Evolutionary conservation across 1,140 invertebrate species (phyloP), one percentile per base, ranked within the genome.

Genomic region (Dolichoris vasculosae): DNA sequence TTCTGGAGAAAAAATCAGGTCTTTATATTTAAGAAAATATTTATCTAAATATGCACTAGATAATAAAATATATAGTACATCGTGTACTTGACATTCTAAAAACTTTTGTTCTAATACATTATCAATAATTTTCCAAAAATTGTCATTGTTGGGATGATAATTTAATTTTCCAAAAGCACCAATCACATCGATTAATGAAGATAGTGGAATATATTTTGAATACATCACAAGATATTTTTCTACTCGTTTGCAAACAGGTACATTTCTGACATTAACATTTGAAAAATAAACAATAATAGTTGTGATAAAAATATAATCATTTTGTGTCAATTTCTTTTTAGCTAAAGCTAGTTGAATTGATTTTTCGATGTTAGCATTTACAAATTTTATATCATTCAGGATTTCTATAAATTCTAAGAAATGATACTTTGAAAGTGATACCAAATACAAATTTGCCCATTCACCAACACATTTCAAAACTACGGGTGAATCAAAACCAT

Each of bases 21-120:
- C 92, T 0, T 95, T 90, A 89, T 96, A 95, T 88, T 95, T 95
- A 1, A 95, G 67, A 15, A 96, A 96, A 91, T 95, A 95, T 88
- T 95, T 94, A 81, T 95, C 92, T 26, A 96, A 88, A 91, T 96
- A 96, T 64, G 95, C 93, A 89, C 95, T 96, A 9, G 95, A 94
- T 15, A 96, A 90, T 51, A 96, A 89, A 76, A 96, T 94, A 85
- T 96, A 94, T 38, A 96, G 88, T 9, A 95, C 88, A 87, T 96
- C 94, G 84, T 94, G 93, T n/a, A 94, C 89, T 73, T 91, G 92
- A 59, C 97, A 94, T 87, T 95, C 94, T 30, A 93, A 88, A 91
- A 96, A 95, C 85, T 95, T 95, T 71, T 94, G 90, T 75, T 94
- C 89, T 6, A 97, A 88, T n/a, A 93, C 88, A 59, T 92, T 88